Evolutionary conservation across 2,113 vertebrate genomes (phyloP), one percentile per base, ranked within the genome.

Genomic region (Brachyhypopomus occidentalis): DNA sequence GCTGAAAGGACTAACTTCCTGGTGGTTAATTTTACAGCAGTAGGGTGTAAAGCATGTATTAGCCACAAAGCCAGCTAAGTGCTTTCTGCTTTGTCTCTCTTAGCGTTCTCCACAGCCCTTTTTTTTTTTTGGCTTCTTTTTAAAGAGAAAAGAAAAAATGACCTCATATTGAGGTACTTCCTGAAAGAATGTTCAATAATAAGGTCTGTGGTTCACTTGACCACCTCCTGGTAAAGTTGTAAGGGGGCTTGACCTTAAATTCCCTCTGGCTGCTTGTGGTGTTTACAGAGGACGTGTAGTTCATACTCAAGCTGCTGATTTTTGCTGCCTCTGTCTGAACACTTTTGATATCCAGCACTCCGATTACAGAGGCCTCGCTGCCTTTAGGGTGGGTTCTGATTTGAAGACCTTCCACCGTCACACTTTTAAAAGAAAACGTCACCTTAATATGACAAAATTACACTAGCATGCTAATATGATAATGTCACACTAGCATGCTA

Each of bases 11-110:
- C 34, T 17, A 64, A 77, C 67, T 69, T 67, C 63, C 19, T 27
- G 34, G 20, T 55, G 23, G 56, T 78, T 55, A 19, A 67, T 67
- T 78, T 78, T 22, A 19, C 20, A 56, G 76, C 20, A 70, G n/a
- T 36, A 56, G 14, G 75, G 23, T 3, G 41, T 52, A 66, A 64
- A 20, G 59, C 59, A 5, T 62, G 38, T 64, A 41, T 70, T 22
- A 38, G 38, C 66, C 66, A 41, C 19, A 11, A 70, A 38, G 36
- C 64, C 30, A 9, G 30, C 64, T 36, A 19, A 67, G 27, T 5
- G 30, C 34, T 38, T 41, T 41, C 41, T 22, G 34, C 7, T 70
- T 70, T 41, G 17, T 41, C 23, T 41, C 20, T 22, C 11, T 34
- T 30, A 30, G 30, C 30, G 1, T 30, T 30, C 30, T 30, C 30